phyloP scores from a whole-genome alignment of 2,113 vertebrate genomes.

The Ceyx melanurus region DNA sequence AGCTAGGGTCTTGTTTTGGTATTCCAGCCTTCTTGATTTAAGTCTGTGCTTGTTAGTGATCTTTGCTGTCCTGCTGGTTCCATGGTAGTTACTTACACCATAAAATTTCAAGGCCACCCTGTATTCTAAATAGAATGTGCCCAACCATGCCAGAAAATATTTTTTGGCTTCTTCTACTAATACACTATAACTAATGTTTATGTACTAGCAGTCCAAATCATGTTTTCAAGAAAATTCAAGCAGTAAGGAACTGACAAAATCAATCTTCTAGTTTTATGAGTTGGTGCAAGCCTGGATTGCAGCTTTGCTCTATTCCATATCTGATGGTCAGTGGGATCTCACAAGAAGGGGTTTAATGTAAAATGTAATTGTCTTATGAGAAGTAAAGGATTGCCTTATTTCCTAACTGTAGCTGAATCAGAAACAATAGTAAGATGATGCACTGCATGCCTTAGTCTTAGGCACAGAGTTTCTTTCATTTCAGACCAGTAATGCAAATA shows the following conservation, averaged over 20 bases:
- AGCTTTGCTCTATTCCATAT: background rate
- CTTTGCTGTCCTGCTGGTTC: background rate
- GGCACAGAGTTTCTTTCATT: background rate
- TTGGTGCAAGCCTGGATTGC: background rate
- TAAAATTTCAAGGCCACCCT: background rate
- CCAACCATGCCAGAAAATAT: background rate
- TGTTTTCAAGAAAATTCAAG: background rate
- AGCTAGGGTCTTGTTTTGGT: background rate
- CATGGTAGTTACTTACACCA: background rate
- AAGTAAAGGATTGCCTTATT: background rate
- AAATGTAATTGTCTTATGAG: background rate
- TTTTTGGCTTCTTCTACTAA: background rate
- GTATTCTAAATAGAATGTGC: background rate
- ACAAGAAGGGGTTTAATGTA: background rate
- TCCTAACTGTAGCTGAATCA: background rate
- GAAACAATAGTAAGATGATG: background rate
- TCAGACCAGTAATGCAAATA: background rate
- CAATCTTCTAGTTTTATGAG: background rate
- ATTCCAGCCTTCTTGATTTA: background rate
- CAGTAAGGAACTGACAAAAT: background rate
- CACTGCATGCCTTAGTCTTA: background rate
- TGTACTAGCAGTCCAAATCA: background rate
- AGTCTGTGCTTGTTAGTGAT: background rate
- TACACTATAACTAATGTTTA: background rate
- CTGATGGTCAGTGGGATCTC: background rate